phyloP scores from a whole-genome alignment of 2,113 vertebrate species.

The Abramis brama region DNA sequence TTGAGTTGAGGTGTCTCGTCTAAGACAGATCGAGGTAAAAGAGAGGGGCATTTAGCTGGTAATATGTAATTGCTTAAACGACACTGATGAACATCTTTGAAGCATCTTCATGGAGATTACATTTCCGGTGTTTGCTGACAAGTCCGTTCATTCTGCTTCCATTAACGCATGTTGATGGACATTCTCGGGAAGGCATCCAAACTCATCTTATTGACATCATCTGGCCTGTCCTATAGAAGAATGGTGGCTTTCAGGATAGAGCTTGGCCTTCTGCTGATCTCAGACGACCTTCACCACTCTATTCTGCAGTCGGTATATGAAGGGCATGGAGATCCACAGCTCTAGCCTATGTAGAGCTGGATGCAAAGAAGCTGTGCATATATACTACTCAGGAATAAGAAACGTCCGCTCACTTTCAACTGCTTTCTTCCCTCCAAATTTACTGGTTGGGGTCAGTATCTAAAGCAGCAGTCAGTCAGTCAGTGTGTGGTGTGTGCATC shows the following conservation, averaged over 20 bases:
- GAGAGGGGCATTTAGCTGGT: not conserved
- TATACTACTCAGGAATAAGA: no score
- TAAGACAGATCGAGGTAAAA: slow-evolving; percentile 17
- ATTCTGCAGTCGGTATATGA: not conserved
- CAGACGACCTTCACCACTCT: not conserved
- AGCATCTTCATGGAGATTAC: slow-evolving; percentile 9
- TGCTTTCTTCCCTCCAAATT: no score
- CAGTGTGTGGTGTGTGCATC: no score
- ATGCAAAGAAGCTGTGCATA: not conserved
- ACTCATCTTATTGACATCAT: not conserved
- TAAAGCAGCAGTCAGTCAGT: no score
- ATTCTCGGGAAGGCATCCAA: slow-evolving; percentile 18
- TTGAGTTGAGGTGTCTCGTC: not conserved
- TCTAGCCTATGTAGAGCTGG: not conserved
- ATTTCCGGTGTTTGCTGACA: slow-evolving; percentile 33
- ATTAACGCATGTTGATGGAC: slow-evolving; percentile 26
- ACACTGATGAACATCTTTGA: slow-evolving; percentile 30
- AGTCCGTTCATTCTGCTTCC: not conserved
- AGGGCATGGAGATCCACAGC: not conserved
- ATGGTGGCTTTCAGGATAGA: not conserved
- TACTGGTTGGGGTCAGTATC: no score
- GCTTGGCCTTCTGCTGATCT: slow-evolving; percentile 4
- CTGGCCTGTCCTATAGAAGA: not conserved
- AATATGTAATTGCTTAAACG: not conserved
- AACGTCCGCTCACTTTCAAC: no score